Conservation (phyloP, 2,797 vertebrate genomes). For the Crocodylus rhombifer region DNA sequence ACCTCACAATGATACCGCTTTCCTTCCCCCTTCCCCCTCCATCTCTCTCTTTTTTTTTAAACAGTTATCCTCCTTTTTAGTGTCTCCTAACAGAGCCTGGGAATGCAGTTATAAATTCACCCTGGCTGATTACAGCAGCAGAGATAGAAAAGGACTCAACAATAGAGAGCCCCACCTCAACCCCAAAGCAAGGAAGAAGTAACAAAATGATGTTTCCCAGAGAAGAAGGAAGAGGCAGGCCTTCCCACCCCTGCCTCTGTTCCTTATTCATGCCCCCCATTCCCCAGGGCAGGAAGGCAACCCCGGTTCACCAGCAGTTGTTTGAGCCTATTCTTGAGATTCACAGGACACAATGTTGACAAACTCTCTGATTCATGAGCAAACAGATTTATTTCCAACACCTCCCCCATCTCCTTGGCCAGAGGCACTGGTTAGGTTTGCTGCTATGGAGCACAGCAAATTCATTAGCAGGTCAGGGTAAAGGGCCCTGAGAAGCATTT, state of each 20-base stretch:
- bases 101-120: slow-evolving; percentile 55
- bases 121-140: not conserved
- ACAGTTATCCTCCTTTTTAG: not conserved
- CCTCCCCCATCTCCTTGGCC: not conserved
- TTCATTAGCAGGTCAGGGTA: not conserved
- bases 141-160: not conserved
- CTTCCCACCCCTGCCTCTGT: not conserved
- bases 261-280: not conserved
- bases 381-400: not conserved
- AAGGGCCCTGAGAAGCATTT: not conserved
- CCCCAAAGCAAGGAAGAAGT: not conserved
- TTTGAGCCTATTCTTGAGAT: not conserved
- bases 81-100: not conserved
- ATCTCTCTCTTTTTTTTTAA: too few species aligned
- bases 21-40: not conserved
- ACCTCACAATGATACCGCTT: not conserved
- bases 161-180: not conserved
- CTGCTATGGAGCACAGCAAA: not conserved
- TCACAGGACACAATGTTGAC: not conserved
- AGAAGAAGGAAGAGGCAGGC: not conserved
- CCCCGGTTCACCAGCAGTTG: not conserved
- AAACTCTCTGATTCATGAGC: slow-evolving; percentile 10
- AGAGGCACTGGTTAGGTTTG: not conserved
- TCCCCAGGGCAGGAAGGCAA: not conserved
- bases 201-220: not conserved